These are phyloP conservation scores for Anolis carolinensis DNA, from an alignment of 2,113 vertebrate species.

Conservation along the genomic window DNA sequence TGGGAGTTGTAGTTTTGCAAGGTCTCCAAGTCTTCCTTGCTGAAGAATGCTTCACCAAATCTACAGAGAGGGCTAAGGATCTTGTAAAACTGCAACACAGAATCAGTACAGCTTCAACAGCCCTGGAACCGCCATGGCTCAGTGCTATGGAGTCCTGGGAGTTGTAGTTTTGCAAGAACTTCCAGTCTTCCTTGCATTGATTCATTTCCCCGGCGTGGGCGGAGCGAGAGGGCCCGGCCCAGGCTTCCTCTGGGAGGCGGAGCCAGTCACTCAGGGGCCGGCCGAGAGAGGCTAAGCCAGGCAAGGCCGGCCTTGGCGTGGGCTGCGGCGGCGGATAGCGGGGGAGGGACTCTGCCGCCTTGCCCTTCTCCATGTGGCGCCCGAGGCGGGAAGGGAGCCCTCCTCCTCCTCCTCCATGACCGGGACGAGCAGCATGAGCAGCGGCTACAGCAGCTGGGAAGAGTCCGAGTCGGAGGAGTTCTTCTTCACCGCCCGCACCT, in stretches of 20 bases:
- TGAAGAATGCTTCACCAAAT: too few relatives aligned
- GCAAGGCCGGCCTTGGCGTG: background rate
- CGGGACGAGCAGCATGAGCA: constrained; percentile 95
- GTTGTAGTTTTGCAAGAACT: too few relatives aligned
- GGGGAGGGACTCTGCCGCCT: background rate
- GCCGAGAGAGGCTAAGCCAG: background rate
- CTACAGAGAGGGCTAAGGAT: too few relatives aligned
- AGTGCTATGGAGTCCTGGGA: too few relatives aligned
- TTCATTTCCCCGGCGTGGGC: background rate
- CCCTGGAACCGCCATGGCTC: too few relatives aligned
- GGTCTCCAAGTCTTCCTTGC: too few relatives aligned
- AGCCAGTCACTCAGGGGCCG: constrained; percentile 18
- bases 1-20: too few relatives aligned
- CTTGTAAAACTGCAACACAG: too few relatives aligned
- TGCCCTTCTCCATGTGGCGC: constrained; percentile 55
- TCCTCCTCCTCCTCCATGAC: constrained; percentile 75
- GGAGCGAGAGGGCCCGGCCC: background rate
- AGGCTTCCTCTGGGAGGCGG: background rate
- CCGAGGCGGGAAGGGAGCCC: constrained; percentile 40
- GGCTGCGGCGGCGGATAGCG: constrained; percentile 13
- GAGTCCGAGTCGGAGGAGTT: constrained; percentile 94
- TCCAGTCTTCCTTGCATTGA: too few relatives aligned
- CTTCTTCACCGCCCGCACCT: constrained; percentile 96
- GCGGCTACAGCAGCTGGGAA: constrained; percentile 96
- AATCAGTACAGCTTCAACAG: too few relatives aligned